Base-by-base conservation (phyloP, 2,113 vertebrate species). In the Himantopus leucocephalus region DNA sequence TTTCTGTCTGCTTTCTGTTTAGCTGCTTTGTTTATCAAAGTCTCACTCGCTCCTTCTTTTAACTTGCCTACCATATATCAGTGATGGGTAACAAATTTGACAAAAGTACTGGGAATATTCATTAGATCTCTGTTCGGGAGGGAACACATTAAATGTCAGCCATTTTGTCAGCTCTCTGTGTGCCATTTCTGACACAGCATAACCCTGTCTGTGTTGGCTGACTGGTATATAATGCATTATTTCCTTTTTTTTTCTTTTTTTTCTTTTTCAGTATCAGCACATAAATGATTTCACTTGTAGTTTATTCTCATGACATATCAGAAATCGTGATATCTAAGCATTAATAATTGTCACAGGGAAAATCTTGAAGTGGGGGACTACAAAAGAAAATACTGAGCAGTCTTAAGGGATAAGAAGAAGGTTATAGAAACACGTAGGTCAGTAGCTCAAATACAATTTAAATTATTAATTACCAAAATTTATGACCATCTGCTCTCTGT, bases 1-100 rank as follows among this genome's bases (percentile, higher is more conserved):
- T 85, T 89, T 94, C 81, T 66, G 50, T 64, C 39, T 93, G 47
- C 55, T 92, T 74, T 94, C 35, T 67, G 13, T 56, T 90, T 67
- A 92, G 30, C 56, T 68, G 48, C 34, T 81, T 82, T 23, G n/a
- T 53, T 85, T 73, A 34, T 83, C 47, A 64, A 0, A 21, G n/a
- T 76, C 20, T 84, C 0, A 0, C 43, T 73, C 0, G 0, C 6
- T 59, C 17, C 21, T 91, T 88, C 47, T 85, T 88, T 80, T 71
- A 73, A 43, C 29, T 63, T 91, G 29, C 30, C 35, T 74, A 16
- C 58, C 16, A 77, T 37, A 14, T 78, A 56, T 43, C 47, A 67
- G 15, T 9, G 55, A 48, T 24, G 21, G 32, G 18, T 84, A 81
- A 67, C 12, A 84, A 64, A 71, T 72, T 53, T 86, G 67, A 81